Percentiles rank a stretch among this genome's conserved stretches.
Evolutionary conservation across 92 coral and sea anemone species (phyloP).

Genomic region (Epizoanthus fatuus): DNA sequence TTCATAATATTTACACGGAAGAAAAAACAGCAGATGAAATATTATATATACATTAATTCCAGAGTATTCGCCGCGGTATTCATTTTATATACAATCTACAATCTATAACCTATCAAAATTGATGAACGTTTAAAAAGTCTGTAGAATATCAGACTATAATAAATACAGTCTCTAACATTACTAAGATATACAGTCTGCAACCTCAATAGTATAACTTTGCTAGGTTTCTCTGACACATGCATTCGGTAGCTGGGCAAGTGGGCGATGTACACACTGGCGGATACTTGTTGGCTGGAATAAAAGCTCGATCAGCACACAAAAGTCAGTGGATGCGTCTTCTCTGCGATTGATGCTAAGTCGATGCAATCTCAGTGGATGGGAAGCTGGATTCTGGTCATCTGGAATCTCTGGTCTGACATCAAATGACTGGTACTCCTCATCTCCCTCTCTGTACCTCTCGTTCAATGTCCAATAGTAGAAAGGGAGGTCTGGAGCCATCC

Average conservation of each 20-base stretch:
- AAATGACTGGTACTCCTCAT: constrained; percentile 42
- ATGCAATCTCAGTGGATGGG: constrained; percentile 60
- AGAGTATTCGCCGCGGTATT: too few species aligned
- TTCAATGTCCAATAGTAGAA: constrained; percentile 66
- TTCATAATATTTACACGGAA: too few species aligned
- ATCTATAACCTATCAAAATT: too few species aligned
- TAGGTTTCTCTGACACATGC: constrained; percentile 18
- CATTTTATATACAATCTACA: too few species aligned
- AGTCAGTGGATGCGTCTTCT: constrained; percentile 59
- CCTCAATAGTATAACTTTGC: too few species aligned
- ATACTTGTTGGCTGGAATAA: constrained; percentile 54
- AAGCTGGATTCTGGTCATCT: constrained; percentile 57
- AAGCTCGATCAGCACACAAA: constrained; percentile 52
- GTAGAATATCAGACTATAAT: too few species aligned
- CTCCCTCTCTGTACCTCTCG: constrained; percentile 44
- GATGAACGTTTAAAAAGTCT: too few species aligned
- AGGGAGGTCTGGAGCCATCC: constrained; percentile 54
- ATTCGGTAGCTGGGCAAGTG: constrained; percentile 55
- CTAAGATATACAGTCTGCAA: too few species aligned
- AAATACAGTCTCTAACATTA: too few species aligned
- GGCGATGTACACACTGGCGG: constrained; percentile 49
- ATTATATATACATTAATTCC: too few species aligned
- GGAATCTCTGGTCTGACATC: constrained; percentile 45
- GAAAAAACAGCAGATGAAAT: too few species aligned
- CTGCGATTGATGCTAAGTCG: constrained; percentile 46